phyloP scores from a whole-genome alignment of 2,888 invertebrate species.

The Sesia bembeciformis region DNA sequence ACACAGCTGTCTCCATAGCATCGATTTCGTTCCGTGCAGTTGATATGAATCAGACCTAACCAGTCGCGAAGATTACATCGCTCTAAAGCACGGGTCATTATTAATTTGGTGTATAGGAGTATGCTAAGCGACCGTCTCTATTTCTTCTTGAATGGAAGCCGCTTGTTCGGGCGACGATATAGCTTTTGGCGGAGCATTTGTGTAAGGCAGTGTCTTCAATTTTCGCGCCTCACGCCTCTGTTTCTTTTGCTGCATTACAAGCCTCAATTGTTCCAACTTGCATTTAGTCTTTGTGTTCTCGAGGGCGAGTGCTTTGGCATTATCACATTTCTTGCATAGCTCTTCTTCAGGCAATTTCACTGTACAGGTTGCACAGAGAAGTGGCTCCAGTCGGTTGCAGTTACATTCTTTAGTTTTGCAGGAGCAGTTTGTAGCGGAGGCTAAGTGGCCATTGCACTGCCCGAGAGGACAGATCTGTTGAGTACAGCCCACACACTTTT shows the following conservation, averaged over 20 bases:
- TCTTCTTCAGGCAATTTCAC: slow-evolving; percentile 22
- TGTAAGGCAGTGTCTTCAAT: slow-evolving; percentile 79
- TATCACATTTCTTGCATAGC: slow-evolving; percentile 63
- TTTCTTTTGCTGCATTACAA: slow-evolving; percentile 93
- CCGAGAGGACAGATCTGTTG: slow-evolving; percentile 44
- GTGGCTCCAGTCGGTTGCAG: slow-evolving; percentile 26
- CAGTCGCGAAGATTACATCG: no score
- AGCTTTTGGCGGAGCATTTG: slow-evolving; percentile 77
- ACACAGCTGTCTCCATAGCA: no score
- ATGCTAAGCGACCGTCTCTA: slow-evolving; percentile 57
- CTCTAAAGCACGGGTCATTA: no score
- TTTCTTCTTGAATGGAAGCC: slow-evolving; percentile 85
- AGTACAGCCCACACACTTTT: slow-evolving; percentile 40
- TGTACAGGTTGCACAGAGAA: slow-evolving; percentile 30
- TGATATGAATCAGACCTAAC: no score
- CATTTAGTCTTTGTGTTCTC: slow-evolving; percentile 87
- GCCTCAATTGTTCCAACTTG: slow-evolving; percentile 89
- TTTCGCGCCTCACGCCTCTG: slow-evolving; percentile 87
- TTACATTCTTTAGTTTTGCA: slow-evolving; percentile 29
- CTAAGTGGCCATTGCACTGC: slow-evolving; percentile 47
- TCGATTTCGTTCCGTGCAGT: no score
- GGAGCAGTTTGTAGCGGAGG: slow-evolving; percentile 17
- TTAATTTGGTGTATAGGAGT: slow-evolving; percentile 1
- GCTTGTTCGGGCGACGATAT: slow-evolving; percentile 89
- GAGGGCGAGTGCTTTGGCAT: slow-evolving; percentile 71